These are phyloP conservation scores for Dipodomys spectabilis DNA, from an alignment of 2,113 vertebrate species.

Conservation along the genomic window DNA sequence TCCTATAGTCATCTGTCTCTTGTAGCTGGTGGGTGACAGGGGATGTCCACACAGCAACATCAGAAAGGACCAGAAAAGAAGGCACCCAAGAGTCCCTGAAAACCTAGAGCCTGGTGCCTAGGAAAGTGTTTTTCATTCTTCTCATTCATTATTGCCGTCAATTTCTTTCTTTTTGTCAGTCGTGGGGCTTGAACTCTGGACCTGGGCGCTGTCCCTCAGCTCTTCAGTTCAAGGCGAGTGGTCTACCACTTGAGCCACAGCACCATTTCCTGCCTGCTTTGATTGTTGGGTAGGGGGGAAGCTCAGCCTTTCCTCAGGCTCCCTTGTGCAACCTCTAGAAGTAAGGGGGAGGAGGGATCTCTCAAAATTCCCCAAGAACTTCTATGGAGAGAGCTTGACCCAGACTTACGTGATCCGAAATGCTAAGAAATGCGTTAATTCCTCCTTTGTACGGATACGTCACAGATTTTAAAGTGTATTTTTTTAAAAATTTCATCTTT, in stretches of 20 bases:
- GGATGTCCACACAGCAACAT: constrained; percentile 59
- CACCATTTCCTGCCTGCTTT: neutral
- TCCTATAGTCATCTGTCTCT: constrained; percentile 69
- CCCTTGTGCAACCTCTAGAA: neutral
- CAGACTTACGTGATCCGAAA: neutral
- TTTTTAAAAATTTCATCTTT: neutral
- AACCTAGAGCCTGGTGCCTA: neutral
- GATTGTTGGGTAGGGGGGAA: neutral
- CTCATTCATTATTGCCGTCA: neutral
- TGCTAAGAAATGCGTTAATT: neutral
- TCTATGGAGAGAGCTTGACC: neutral
- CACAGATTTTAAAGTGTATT: too few relatives aligned
- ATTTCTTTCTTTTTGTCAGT: too few relatives aligned
- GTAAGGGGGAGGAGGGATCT: neutral
- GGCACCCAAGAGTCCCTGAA: neutral
- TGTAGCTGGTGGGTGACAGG: constrained; percentile 65
- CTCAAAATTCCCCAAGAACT: neutral
- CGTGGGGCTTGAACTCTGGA: too few relatives aligned
- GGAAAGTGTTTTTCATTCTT: neutral
- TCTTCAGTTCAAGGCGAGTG: too few relatives aligned
- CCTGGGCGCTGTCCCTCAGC: too few relatives aligned
- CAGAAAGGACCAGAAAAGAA: neutral
- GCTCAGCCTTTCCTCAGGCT: neutral
- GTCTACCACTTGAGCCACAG: too few relatives aligned
- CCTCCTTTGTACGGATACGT: too few relatives aligned